These are phyloP conservation scores for Pinctada fucata DNA, from an alignment of 2,888 invertebrate species.

Conservation along the genomic window DNA sequence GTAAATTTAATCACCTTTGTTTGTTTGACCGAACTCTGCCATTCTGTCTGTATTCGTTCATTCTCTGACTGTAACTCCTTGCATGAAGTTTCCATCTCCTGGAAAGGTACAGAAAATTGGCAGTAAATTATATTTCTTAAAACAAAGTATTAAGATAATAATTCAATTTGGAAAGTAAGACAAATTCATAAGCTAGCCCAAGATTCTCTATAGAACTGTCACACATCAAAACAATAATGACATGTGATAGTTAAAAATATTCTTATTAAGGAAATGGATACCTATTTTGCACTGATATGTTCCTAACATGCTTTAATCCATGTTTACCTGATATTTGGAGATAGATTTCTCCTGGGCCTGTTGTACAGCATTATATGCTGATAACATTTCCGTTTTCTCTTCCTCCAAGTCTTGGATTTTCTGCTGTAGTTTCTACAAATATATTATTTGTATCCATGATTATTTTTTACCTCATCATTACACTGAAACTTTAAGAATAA, in stretches of 20 bases:
- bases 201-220: too few species aligned
- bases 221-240: too few species aligned
- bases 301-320: too few species aligned
- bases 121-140: not conserved
- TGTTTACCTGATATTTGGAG: conserved; percentile 53
- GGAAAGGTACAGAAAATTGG: conserved; percentile 10
- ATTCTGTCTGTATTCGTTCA: conserved; percentile 43
- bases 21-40: conserved; percentile 41
- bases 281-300: too few species aligned
- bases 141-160: too few species aligned
- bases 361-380: conserved; percentile 63
- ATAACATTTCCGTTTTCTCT: conserved; percentile 59
- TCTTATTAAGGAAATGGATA: too few species aligned
- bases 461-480: too few species aligned
- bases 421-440: conserved; percentile 46
- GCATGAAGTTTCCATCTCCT: conserved; percentile 38
- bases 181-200: too few species aligned
- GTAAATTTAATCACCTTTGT: conserved; percentile 45
- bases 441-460: too few species aligned
- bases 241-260: too few species aligned
- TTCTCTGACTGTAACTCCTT: conserved; percentile 42
- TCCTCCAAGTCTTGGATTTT: conserved; percentile 48
- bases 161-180: too few species aligned
- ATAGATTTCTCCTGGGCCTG: conserved; percentile 55
- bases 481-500: not conserved